Evolutionary conservation across 2,888 invertebrate genomes (phyloP), one percentile per base, ranked within the genome.

Genomic region (Pollenia angustigena): DNA sequence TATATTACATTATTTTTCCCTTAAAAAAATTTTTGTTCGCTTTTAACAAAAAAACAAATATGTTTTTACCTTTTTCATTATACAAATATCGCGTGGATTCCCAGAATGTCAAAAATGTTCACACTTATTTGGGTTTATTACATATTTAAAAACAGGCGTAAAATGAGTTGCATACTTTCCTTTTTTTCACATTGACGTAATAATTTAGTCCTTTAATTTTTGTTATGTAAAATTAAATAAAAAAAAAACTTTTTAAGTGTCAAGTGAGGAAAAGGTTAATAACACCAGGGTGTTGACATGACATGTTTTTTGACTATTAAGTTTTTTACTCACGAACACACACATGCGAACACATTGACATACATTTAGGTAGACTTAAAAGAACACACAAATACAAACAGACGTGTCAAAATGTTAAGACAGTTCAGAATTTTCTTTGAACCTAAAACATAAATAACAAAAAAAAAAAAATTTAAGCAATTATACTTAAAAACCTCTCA

Each of bases 231-330:
- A 40, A 68, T 44, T 2, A 40, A 40, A 12, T 23, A 1, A 58
- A 40, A 58, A 58, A 58, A 23, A 14, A 9, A 6, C 14, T 23
- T 56, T 11, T 56, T 6, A 18, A 23, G 40, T 58, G 58, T 58
- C 12, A 54, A 68, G 32, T 4, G 9, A 44, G n/a, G 4, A 72
- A 54, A 78, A 71, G 83, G 76, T 83, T 83, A 56, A 18, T 50
- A 62, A 68, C 66, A 66, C 42, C 42, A 52, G 62, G 42, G 60
- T 75, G 68, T 75, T 46, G 66, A 60, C 68, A 60, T 68, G 14
- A 64, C 18, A 72, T 46, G 60, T 48, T 74, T 32, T 60, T 74
- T 23, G 72, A 46, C 58, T 74, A 46, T 56, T 14, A 56, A 32
- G 32, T 32, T 6, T 32, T 32, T 6, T 6, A 32, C 32, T 32